phyloP scores from a whole-genome alignment of 2,797 vertebrate genomes.

The Zenarchopterus dispar region DNA sequence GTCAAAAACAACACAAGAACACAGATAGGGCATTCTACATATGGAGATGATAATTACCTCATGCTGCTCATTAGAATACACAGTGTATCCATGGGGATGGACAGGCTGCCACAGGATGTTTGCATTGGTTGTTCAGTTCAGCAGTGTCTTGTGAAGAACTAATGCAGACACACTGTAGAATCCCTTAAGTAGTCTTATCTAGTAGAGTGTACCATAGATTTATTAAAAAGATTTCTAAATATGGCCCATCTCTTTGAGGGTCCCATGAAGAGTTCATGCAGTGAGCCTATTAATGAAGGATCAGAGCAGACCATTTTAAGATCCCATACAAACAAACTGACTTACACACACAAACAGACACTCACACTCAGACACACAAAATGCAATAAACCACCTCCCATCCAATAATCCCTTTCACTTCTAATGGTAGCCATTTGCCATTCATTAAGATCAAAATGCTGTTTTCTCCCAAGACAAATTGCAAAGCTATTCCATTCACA shows the following conservation, averaged over 20 bases:
- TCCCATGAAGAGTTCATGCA: slow-evolving; percentile 91
- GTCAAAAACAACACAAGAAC: slow-evolving; percentile 78
- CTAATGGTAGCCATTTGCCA: slow-evolving; percentile 99
- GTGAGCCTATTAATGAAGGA: slow-evolving; percentile 98
- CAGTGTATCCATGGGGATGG: slow-evolving; percentile 1
- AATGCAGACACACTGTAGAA: slow-evolving; percentile 46
- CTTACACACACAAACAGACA: slow-evolving; percentile 1
- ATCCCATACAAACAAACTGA: slow-evolving; percentile 66
- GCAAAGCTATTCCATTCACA: slow-evolving; percentile 98
- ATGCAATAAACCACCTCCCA: slow-evolving; percentile 47
- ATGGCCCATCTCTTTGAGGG: slow-evolving; percentile 92
- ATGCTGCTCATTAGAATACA: slow-evolving; percentile 87
- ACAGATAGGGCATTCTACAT: slow-evolving; percentile 68
- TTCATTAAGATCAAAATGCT: slow-evolving; percentile 99
- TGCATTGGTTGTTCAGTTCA: slow-evolving; percentile 84
- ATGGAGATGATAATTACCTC: slow-evolving; percentile 90
- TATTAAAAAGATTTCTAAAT: slow-evolving; percentile 96
- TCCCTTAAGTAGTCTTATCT: slow-evolving; percentile 77
- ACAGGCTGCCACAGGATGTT: slow-evolving; percentile 76
- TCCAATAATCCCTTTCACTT: slow-evolving; percentile 96
- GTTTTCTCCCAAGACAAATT: slow-evolving; percentile 94
- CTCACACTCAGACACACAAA: slow-evolving; percentile 12
- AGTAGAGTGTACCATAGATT: slow-evolving; percentile 74
- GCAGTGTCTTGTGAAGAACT: slow-evolving; percentile 72
- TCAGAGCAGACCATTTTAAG: slow-evolving; percentile 93